Percentiles rank a stretch among this genome's conserved stretches.
Evolutionary conservation across 2,113 vertebrate genomes (phyloP).

Genomic region (Onychostoma macrolepis): DNA sequence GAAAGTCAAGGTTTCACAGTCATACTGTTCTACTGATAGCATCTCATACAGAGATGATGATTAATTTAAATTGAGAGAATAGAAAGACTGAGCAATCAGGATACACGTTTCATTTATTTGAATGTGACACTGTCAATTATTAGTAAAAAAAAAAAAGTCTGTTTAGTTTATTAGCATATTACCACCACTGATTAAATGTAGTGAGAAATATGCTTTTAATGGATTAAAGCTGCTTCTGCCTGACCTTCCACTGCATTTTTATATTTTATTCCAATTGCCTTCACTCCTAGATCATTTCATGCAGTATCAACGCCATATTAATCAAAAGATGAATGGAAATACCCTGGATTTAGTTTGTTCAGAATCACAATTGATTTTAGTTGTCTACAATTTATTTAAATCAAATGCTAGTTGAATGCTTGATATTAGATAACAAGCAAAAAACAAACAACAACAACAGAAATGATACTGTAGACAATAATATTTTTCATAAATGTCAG

Average conservation of each 20-base stretch:
- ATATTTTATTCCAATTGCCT: neutral
- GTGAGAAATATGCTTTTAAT: neutral
- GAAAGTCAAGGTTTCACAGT: neutral
- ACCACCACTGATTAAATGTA: neutral
- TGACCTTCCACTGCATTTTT: neutral
- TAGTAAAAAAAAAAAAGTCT: neutral
- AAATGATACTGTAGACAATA: too few species aligned
- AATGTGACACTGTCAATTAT: neutral
- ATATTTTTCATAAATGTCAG: too few species aligned
- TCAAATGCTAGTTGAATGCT: too few species aligned
- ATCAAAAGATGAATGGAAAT: too few species aligned
- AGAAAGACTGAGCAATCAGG: neutral
- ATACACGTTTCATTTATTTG: neutral
- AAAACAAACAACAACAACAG: too few species aligned
- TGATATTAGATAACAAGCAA: too few species aligned
- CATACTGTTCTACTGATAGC: neutral
- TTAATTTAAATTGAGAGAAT: neutral
- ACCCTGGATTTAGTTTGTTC: too few species aligned
- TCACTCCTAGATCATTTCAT: neutral
- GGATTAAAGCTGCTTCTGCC: neutral
- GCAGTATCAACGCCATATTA: neutral
- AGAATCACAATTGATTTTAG: too few species aligned
- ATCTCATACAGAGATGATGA: neutral
- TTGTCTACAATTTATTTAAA: too few species aligned
- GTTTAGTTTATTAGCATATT: too few species aligned